Conservation (phyloP, 1,140 invertebrate genomes). For the Lerema accius region DNA sequence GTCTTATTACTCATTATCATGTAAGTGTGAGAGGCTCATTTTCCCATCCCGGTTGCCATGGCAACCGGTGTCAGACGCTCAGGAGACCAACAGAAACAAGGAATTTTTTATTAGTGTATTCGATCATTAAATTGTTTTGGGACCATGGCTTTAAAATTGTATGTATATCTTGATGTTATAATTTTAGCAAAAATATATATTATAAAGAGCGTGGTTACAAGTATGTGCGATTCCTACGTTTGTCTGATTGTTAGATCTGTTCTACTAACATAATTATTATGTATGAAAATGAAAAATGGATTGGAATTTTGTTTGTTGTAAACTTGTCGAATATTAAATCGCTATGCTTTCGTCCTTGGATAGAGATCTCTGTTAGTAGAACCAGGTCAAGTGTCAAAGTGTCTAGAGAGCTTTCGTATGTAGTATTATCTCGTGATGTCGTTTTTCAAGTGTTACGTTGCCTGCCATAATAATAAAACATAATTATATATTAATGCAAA, state of each 20-base stretch:
- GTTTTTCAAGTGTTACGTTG: conserved; percentile 50
- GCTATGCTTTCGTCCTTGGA: background rate
- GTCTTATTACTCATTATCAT: background rate
- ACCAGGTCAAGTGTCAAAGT: conserved; percentile 9
- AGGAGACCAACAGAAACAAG: conserved; percentile 44
- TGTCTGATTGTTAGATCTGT: background rate
- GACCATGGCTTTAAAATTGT: conserved; percentile 50
- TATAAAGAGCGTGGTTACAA: background rate
- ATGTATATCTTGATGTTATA: conserved; percentile 42
- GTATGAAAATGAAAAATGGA: background rate
- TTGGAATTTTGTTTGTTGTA: background rate
- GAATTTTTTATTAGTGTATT: conserved; percentile 40
- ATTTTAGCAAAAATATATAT: conserved; percentile 32
- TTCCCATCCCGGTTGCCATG: background rate
- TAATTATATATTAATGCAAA: conserved; percentile 45
- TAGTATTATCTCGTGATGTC: conserved; percentile 42
- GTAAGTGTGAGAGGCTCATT: background rate
- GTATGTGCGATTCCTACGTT: conserved; percentile 7
- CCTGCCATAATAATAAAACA: conserved; percentile 56
- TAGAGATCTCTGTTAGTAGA: conserved; percentile 3
- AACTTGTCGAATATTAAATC: background rate
- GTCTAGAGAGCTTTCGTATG: conserved; percentile 13
- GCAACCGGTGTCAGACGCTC: background rate
- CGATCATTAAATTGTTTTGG: conserved; percentile 51
- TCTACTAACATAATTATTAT: conserved; percentile 13